A percentile compares a stretch with the other conserved stretches of the same genome.
Evolutionary conservation across 2,113 vertebrate species (phyloP).

Genomic region (Pelobates fuscus): DNA sequence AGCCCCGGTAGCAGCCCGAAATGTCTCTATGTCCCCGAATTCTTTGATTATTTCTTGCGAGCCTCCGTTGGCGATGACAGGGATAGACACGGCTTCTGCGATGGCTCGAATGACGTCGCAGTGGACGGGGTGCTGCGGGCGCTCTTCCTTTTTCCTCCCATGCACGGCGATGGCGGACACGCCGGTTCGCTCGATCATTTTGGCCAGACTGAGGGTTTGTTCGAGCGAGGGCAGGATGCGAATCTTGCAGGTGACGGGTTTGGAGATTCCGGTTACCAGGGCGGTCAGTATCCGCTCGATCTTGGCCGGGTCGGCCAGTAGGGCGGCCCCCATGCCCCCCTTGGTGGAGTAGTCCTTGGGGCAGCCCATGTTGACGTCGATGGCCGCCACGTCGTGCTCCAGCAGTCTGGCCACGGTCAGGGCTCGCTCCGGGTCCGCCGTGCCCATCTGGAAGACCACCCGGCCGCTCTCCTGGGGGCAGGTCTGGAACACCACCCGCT

Average conservation of each 20-base stretch:
- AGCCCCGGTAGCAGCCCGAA: constrained; percentile 74
- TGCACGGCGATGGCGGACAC: constrained; percentile 91
- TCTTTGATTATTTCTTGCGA: constrained; percentile 88
- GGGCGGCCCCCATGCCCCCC: constrained; percentile 97
- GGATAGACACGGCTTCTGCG: constrained; percentile 80
- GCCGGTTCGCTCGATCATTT: constrained; percentile 87
- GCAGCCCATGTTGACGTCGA: constrained; percentile 97
- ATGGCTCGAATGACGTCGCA: constrained; percentile 88
- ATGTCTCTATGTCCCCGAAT: constrained; percentile 76
- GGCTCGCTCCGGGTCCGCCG: constrained; percentile 88
- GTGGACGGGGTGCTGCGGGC: constrained; percentile 87
- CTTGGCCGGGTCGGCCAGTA: constrained; percentile 91
- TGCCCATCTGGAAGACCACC: constrained; percentile 96
- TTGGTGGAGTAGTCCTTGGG: constrained; percentile 98
- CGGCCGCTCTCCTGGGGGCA: constrained; percentile 79
- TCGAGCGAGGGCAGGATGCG: constrained; percentile 86
- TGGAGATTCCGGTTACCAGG: constrained; percentile 81
- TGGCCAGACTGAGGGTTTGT: constrained; percentile 84
- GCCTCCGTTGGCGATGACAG: constrained; percentile 93
- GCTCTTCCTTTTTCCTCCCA: constrained; percentile 93
- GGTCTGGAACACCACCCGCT: constrained; percentile 91
- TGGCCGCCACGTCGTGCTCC: constrained; percentile 89
- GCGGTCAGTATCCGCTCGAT: constrained; percentile 90
- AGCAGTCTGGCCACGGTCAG: constrained; percentile 86
- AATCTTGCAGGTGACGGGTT: constrained; percentile 96